Evolutionary conservation across 2,797 vertebrate species (phyloP).

Genomic region (Leptatherina wallacei): DNA sequence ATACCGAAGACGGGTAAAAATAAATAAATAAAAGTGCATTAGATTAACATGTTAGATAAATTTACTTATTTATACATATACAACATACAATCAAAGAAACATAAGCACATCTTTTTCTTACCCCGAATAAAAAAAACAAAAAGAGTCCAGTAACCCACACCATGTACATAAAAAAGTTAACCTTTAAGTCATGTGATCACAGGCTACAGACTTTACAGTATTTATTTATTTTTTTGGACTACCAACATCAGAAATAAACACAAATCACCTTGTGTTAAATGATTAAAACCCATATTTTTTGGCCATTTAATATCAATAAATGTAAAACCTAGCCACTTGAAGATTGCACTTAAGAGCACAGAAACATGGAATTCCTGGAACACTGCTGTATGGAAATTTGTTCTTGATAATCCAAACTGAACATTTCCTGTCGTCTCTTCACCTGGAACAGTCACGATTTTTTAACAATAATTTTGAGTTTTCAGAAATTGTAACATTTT

Average conservation of each 20-base stretch:
- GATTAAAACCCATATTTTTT: slow-evolving; percentile 16
- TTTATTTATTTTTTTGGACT: slow-evolving; percentile 5
- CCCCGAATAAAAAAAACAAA: slow-evolving; percentile 8
- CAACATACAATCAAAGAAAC: slow-evolving; percentile 45
- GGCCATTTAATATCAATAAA: slow-evolving; percentile 23
- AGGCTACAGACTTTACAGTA: slow-evolving; percentile 25
- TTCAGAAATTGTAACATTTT: not conserved
- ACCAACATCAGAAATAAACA: slow-evolving; percentile 1
- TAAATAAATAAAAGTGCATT: not conserved
- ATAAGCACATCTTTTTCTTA: slow-evolving; percentile 25
- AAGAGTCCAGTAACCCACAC: slow-evolving; percentile 51
- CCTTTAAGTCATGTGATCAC: slow-evolving; percentile 31
- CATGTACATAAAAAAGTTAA: slow-evolving; percentile 63
- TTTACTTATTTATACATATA: slow-evolving; percentile 55
- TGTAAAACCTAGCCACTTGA: slow-evolving; percentile 32
- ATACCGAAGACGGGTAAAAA: not conserved
- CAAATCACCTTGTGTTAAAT: not conserved
- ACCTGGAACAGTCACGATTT: not conserved
- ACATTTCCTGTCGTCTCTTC: not conserved
- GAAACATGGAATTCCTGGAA: not conserved
- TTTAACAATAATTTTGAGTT: not conserved
- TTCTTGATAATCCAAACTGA: not conserved
- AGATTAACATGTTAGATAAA: slow-evolving; percentile 24
- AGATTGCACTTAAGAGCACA: slow-evolving; percentile 58
- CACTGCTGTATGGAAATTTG: not conserved